phyloP scores from a whole-genome alignment of 2,888 invertebrate genomes.

The Nomada goodeniana region DNA sequence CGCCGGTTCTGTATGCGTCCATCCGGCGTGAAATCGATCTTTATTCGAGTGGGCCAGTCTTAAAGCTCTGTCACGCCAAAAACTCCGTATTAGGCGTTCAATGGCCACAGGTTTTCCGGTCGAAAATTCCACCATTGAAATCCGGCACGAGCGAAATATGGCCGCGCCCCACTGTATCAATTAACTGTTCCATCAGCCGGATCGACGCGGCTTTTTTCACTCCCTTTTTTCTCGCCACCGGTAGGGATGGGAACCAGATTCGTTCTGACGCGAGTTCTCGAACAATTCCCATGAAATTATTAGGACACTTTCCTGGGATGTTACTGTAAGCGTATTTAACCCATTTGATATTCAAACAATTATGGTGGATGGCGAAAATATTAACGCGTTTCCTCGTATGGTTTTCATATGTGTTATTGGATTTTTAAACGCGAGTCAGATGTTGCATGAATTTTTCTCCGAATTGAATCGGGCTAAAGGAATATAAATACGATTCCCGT shows the following conservation, averaged over 20 bases:
- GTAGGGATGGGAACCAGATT: conserved; percentile 24
- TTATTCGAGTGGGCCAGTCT: conserved; percentile 41
- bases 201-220: conserved; percentile 48
- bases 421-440: too few species aligned
- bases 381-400: too few species aligned
- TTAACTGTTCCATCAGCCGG: conserved; percentile 63
- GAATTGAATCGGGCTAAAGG: too few species aligned
- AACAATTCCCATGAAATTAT: conserved; percentile 7
- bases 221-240: not conserved
- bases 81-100: conserved; percentile 56
- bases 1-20: conserved; percentile 15
- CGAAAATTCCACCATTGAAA: conserved; percentile 64
- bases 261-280: not conserved
- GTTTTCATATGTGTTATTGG: too few species aligned
- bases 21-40: conserved; percentile 50
- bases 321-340: too few species aligned
- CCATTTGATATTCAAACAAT: too few species aligned
- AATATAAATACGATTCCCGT: too few species aligned
- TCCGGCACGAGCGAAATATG: conserved; percentile 54
- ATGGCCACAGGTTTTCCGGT: conserved; percentile 36
- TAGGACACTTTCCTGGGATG: too few species aligned
- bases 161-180: conserved; percentile 56
- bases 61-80: conserved; percentile 57
- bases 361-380: too few species aligned
- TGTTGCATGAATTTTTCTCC: too few species aligned